phyloP scores from a whole-genome alignment of 2,888 invertebrate species.

The Lasioglossum morio region DNA sequence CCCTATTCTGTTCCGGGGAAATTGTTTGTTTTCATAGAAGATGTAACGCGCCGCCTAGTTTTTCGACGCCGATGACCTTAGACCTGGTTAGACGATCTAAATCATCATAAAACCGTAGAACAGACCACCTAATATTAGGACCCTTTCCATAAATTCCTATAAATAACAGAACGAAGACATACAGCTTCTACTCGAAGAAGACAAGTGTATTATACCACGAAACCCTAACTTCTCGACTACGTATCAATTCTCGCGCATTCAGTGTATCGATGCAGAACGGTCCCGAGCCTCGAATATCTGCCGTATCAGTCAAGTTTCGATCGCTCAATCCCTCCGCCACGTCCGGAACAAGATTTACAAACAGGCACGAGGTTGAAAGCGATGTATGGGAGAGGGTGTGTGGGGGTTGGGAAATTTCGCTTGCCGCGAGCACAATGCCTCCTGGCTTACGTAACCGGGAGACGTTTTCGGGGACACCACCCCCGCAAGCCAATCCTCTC shows the following conservation, averaged over 20 bases:
- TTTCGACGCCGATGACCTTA: not conserved
- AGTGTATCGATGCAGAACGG: not conserved
- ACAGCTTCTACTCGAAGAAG: not conserved
- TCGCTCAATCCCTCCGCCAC: constrained; percentile 29
- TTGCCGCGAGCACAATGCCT: constrained; percentile 47
- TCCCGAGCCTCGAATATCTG: not conserved
- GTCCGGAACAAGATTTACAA: constrained; percentile 28
- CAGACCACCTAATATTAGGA: not conserved
- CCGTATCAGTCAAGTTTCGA: not conserved
- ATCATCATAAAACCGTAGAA: not conserved
- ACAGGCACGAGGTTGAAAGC: not conserved
- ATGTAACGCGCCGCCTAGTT: constrained; percentile 59
- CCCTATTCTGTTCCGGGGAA: constrained; percentile 50
- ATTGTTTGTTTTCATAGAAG: constrained; percentile 65
- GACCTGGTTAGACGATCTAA: not conserved
- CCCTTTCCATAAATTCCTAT: not conserved
- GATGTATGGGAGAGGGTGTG: not conserved
- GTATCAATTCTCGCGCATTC: not conserved
- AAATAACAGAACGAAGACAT: not conserved
- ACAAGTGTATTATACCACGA: not conserved
- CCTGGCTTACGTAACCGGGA: constrained; percentile 46
- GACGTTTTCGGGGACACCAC: constrained; percentile 48
- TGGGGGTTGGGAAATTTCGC: constrained; percentile 50
- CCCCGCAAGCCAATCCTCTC: not conserved
- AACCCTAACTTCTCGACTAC: not conserved